A percentile compares a stretch with the other conserved stretches of the same genome.
Evolutionary conservation across 2,888 invertebrate genomes (phyloP).

Genomic region (Lasioglossum zephyrum): DNA sequence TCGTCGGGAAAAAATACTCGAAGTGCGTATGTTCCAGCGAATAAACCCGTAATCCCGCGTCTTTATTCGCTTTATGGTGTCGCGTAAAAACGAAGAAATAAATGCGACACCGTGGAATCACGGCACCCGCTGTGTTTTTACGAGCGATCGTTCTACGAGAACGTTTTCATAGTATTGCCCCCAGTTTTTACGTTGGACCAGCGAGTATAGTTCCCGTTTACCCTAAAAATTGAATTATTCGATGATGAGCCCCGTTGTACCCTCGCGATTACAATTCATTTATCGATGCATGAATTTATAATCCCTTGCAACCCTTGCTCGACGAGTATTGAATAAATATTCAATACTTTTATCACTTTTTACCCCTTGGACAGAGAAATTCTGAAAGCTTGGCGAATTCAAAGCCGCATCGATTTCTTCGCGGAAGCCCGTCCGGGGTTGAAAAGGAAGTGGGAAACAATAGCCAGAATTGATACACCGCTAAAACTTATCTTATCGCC

Average conservation of each 20-base stretch:
- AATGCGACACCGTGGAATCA: slow-evolving; percentile 14
- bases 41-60: slow-evolving; percentile 31
- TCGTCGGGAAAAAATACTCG: neutral
- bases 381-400: neutral
- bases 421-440: neutral
- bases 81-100: slow-evolving; percentile 17
- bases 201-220: neutral
- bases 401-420: neutral
- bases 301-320: too few relatives aligned
- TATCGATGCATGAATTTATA: too few relatives aligned
- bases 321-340: too few relatives aligned
- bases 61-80: slow-evolving; percentile 31
- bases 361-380: neutral
- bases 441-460: neutral
- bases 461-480: neutral
- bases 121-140: slow-evolving; percentile 35
- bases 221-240: neutral
- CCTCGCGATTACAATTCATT: too few relatives aligned
- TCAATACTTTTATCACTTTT: neutral
- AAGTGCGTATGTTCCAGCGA: slow-evolving; percentile 9
- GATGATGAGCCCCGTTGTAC: neutral
- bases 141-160: slow-evolving; percentile 34
- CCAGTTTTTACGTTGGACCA: neutral
- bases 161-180: slow-evolving; percentile 1
- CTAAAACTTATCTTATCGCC: neutral